Evolutionary conservation across 2,888 invertebrate genomes (phyloP).

Genomic region (Cerastis rubricosa): DNA sequence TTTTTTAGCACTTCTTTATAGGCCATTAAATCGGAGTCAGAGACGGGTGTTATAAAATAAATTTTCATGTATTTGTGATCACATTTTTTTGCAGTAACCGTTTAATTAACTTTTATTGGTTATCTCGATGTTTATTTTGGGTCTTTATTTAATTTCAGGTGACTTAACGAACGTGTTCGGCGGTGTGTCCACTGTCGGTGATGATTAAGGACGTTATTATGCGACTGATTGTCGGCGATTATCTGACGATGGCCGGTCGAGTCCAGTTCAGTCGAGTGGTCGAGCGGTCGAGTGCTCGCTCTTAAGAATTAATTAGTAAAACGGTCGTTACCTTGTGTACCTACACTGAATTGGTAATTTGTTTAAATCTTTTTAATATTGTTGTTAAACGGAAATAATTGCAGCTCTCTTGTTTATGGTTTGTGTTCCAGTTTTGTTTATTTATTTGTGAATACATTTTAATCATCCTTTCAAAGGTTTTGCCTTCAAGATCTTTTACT

Average conservation of each 20-base stretch:
- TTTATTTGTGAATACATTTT: slow-evolving; percentile 1
- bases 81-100: slow-evolving; percentile 25
- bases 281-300: background rate
- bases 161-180: slow-evolving; percentile 7
- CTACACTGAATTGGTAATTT: slow-evolving; percentile 7
- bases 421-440: background rate
- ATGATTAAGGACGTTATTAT: slow-evolving; percentile 15
- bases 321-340: slow-evolving; percentile 6
- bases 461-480: background rate
- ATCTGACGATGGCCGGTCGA: background rate
- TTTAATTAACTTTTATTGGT: slow-evolving; percentile 46
- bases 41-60: slow-evolving; percentile 23
- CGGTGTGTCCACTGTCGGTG: slow-evolving; percentile 16
- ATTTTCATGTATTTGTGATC: slow-evolving; percentile 26
- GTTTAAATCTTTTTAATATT: slow-evolving; percentile 29
- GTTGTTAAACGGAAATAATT: slow-evolving; percentile 22
- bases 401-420: slow-evolving; percentile 19
- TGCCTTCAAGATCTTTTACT: background rate
- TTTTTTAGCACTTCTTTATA: slow-evolving; percentile 29
- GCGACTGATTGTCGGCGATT: slow-evolving; percentile 14
- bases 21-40: slow-evolving; percentile 28
- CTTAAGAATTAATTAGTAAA: slow-evolving; percentile 36
- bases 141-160: slow-evolving; percentile 18
- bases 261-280: background rate
- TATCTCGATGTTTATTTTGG: slow-evolving; percentile 23